Conservation (phyloP, 92 coral and sea anemone species). For the Palythoa grandis region DNA sequence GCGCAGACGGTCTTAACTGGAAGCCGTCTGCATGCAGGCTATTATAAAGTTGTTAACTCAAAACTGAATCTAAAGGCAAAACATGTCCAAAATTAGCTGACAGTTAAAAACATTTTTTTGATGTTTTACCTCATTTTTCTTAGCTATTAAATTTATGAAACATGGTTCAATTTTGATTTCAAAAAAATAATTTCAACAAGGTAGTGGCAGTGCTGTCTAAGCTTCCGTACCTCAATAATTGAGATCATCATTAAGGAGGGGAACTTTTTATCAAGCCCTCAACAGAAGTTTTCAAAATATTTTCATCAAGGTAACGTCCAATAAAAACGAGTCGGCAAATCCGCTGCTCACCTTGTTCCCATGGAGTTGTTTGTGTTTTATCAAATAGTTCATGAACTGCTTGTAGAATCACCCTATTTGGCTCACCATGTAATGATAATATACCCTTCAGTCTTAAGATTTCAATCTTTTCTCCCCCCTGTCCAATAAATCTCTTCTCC, state of each 20-base stretch:
- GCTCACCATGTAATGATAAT: conserved; percentile 60
- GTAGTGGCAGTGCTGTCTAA: too few species aligned
- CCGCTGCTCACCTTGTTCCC: conserved; percentile 61
- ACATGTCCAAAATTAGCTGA: too few species aligned
- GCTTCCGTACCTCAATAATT: too few species aligned
- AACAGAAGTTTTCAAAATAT: conserved; percentile 35
- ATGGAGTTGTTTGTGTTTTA: conserved; percentile 66
- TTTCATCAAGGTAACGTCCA: conserved; percentile 61
- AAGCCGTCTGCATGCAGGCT: too few species aligned
- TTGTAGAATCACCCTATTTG: conserved; percentile 70
- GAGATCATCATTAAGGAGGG: not conserved
- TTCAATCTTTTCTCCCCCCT: conserved; percentile 65
- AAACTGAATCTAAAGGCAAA: too few species aligned
- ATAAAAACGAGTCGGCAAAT: conserved; percentile 73
- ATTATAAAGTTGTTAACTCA: too few species aligned
- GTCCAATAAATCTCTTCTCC: conserved; percentile 67
- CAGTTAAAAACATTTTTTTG: too few species aligned
- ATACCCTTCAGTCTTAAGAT: conserved; percentile 78
- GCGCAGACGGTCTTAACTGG: too few species aligned
- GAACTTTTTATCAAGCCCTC: conserved; percentile 32
- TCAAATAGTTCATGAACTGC: conserved; percentile 87
- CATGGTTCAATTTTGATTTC: too few species aligned
- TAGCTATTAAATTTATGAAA: too few species aligned
- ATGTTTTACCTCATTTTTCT: too few species aligned
- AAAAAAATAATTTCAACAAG: too few species aligned